Conservation (phyloP, 1,140 invertebrate species). For the Eciton burchellii region DNA sequence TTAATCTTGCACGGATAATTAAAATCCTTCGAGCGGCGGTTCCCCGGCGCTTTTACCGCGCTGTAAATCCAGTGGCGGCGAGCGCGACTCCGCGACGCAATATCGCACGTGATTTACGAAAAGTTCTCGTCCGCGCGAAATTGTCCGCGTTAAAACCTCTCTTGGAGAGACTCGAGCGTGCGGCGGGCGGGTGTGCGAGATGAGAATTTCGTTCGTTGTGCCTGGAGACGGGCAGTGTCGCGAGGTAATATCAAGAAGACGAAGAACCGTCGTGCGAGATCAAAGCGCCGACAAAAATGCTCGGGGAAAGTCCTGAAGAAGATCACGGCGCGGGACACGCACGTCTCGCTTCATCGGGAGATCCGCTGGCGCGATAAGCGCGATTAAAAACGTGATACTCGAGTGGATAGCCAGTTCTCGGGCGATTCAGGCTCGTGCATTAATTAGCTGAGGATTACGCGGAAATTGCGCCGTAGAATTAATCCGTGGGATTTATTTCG, state of each 20-base stretch:
- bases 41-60: neutral
- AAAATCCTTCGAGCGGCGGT: neutral
- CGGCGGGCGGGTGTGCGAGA: constrained; percentile 60
- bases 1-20: constrained; percentile 12
- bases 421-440: neutral
- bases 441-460: neutral
- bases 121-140: constrained; percentile 64
- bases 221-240: constrained; percentile 60
- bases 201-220: constrained; percentile 65
- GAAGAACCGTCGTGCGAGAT: constrained; percentile 53
- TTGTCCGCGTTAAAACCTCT: constrained; percentile 68
- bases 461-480: neutral
- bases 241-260: constrained; percentile 63
- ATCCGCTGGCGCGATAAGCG: constrained; percentile 13
- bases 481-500: neutral
- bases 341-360: neutral
- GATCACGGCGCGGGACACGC: constrained; percentile 7
- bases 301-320: constrained; percentile 35
- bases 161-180: constrained; percentile 68
- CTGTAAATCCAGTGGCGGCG: constrained; percentile 5
- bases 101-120: constrained; percentile 75
- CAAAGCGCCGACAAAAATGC: constrained; percentile 54
- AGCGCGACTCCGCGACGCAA: constrained; percentile 60
- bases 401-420: neutral
- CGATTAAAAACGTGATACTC: neutral